Evolutionary conservation across 2,797 vertebrate species (phyloP).

Genomic region (Sparidentex hasta): DNA sequence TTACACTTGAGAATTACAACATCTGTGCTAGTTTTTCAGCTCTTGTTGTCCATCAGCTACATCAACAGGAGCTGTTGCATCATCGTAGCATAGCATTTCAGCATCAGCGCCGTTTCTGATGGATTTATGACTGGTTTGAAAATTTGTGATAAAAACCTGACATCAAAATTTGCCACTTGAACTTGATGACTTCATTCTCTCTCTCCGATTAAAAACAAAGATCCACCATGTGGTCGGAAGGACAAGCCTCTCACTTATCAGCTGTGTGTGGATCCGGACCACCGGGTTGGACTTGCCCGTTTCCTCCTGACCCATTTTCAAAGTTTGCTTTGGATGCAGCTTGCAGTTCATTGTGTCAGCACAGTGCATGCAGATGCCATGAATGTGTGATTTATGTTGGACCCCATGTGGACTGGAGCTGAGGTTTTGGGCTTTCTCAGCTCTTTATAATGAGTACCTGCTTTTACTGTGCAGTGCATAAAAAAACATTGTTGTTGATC

Average conservation of each 20-base stretch:
- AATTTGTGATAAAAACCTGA: background rate
- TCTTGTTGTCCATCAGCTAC: background rate
- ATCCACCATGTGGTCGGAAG: slow-evolving; percentile 11
- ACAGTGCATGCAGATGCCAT: slow-evolving; percentile 48
- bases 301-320: slow-evolving; percentile 72
- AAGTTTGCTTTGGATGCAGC: slow-evolving; percentile 64
- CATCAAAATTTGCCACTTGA: slow-evolving; percentile 21
- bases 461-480: slow-evolving; percentile 12
- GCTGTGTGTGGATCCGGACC: slow-evolving; percentile 37
- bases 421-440: slow-evolving; percentile 25
- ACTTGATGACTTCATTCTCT: background rate
- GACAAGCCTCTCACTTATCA: slow-evolving; percentile 55
- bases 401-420: slow-evolving; percentile 41
- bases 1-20: slow-evolving; percentile 6
- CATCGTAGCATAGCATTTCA: background rate
- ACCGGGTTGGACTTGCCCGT: slow-evolving; percentile 40
- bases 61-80: background rate
- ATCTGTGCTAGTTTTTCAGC: background rate
- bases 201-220: slow-evolving; percentile 28
- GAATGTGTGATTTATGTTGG: slow-evolving; percentile 68
- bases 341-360: slow-evolving; percentile 34
- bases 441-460: slow-evolving; percentile 7
- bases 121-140: background rate
- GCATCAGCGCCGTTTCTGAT: background rate
- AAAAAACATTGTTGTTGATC: slow-evolving; percentile 6